A percentile compares a stretch with the other conserved stretches of the same genome.
Evolutionary conservation across 2,113 vertebrate genomes (phyloP).

Genomic region (Sarotherodon lohbergeri): DNA sequence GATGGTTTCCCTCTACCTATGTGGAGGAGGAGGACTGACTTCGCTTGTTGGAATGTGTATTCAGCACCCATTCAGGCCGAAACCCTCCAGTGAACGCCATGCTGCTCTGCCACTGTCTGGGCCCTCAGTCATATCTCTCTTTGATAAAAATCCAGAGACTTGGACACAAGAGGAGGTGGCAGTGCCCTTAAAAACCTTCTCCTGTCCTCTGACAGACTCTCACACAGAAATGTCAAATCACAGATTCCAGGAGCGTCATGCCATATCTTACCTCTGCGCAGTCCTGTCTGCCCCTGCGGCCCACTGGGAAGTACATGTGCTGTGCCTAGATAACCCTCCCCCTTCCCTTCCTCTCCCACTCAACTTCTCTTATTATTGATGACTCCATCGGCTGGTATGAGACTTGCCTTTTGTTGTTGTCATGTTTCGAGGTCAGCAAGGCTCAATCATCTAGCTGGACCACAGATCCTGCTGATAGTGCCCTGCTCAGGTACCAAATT

Average conservation of each 20-base stretch:
- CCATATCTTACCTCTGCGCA: slow-evolving; percentile 11
- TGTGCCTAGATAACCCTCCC: slow-evolving; percentile 6
- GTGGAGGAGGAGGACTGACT: slow-evolving; percentile 91
- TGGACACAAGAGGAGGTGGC: background rate
- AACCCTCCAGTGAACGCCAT: background rate
- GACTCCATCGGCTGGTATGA: slow-evolving; percentile 40
- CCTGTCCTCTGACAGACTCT: slow-evolving; percentile 37
- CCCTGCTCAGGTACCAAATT: background rate
- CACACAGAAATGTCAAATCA: slow-evolving; percentile 33
- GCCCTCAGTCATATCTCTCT: slow-evolving; percentile 4
- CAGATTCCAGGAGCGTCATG: slow-evolving; percentile 19
- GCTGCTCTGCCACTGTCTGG: background rate
- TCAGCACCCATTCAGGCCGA: background rate
- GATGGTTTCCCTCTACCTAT: slow-evolving; percentile 94
- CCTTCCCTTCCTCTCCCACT: background rate
- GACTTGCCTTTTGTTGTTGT: slow-evolving; percentile 26
- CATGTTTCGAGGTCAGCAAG: slow-evolving; percentile 15
- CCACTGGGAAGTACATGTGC: slow-evolving; percentile 27
- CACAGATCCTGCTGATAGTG: slow-evolving; percentile 24
- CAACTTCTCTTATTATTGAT: slow-evolving; percentile 69
- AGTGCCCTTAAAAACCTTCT: background rate
- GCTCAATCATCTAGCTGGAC: slow-evolving; percentile 33
- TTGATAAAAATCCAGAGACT: slow-evolving; percentile 19
- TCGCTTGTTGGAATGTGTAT: background rate
- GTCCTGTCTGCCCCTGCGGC: slow-evolving; percentile 17